Base-by-base conservation (phyloP, 2,888 invertebrate genomes). In the Stenotaenia linearis region DNA sequence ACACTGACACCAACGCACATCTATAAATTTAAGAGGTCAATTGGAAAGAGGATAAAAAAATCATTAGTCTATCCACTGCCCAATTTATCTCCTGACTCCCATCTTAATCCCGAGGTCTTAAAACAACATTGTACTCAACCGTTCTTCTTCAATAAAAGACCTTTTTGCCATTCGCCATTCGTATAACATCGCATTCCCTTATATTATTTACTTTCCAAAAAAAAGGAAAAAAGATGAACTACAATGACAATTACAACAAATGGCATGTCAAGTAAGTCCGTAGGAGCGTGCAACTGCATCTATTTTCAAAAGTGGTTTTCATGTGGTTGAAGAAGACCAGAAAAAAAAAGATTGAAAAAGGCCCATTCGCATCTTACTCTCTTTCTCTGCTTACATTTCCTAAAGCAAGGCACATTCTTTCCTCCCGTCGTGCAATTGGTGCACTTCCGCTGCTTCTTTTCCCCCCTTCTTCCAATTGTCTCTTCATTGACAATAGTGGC, bases 401-500 rank as follows among this genome's bases (percentile, higher is more conserved):
- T 69, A 69, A 69, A 50, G 50, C 50, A 50, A 69, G 69, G 69
- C 69, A 69, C 69, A 69, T 69, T 69, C 69, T 69, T 69, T 69
- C 69, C 69, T 69, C 69, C 69, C 69, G 28, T 69, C 25, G 69
- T 69, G 69, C 69, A 69, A 69, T 69, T 69, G 69, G 69, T 28
- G 69, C 69, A 69, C 69, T 69, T 69, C 69, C 69, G 69, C 69
- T 69, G 69, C 69, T 69, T 25, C 69, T 69, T 69, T 69, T 69
- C 10, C 69, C 28, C n/a, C 25, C 69, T 69, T 28, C 25, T 69
- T 25, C 69, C 25, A 69, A 69, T 69, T 69, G 69, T 69, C 69
- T 69, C 69, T 69, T 69, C 69, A 69, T 69, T 69, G 69, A 69
- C 69, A 69, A 69, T 69, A 69, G 69, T 69, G 69, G 69, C 69